Conservation (phyloP, 2,113 vertebrate genomes). For the Pholis gunnellus region DNA sequence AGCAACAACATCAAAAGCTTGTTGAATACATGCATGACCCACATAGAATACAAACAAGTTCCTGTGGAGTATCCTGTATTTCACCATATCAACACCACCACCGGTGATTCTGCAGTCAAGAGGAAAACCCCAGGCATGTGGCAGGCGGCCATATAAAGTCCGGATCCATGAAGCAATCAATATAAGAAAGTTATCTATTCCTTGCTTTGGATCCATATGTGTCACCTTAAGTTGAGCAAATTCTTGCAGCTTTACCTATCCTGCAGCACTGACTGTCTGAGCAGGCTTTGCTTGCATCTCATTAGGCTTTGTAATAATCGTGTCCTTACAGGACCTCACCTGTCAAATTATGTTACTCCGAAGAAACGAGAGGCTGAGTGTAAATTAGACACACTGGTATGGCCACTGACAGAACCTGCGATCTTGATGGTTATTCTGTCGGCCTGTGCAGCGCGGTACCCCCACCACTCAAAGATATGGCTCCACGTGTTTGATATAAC, state of each 20-base stretch:
- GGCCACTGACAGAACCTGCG: background rate
- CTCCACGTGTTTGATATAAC: slow-evolving; percentile 40
- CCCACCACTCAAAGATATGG: background rate
- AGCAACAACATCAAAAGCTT: slow-evolving; percentile 3
- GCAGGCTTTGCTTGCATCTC: slow-evolving; percentile 66
- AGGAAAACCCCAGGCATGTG: slow-evolving; percentile 53
- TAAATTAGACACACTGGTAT: background rate
- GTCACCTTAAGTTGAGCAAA: slow-evolving; percentile 33
- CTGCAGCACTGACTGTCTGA: slow-evolving; percentile 63
- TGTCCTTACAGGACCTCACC: slow-evolving; percentile 35
- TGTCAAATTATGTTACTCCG: slow-evolving; percentile 34
- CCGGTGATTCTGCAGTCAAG: slow-evolving; percentile 16
- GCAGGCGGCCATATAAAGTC: slow-evolving; percentile 50
- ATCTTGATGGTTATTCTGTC: background rate
- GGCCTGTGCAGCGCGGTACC: background rate
- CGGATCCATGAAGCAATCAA: slow-evolving; percentile 53
- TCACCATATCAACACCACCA: slow-evolving; percentile 1
- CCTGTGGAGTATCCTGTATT: slow-evolving; percentile 18
- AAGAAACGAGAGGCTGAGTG: slow-evolving; percentile 10
- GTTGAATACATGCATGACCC: slow-evolving; percentile 24
- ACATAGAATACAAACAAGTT: slow-evolving; percentile 25
- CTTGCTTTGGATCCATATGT: slow-evolving; percentile 48
- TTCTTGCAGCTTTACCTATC: slow-evolving; percentile 35
- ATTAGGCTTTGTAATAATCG: slow-evolving; percentile 40
- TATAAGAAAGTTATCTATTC: slow-evolving; percentile 46